Evolutionary conservation across 2,797 vertebrate species (phyloP).

Genomic region (Xenentodon cancila): DNA sequence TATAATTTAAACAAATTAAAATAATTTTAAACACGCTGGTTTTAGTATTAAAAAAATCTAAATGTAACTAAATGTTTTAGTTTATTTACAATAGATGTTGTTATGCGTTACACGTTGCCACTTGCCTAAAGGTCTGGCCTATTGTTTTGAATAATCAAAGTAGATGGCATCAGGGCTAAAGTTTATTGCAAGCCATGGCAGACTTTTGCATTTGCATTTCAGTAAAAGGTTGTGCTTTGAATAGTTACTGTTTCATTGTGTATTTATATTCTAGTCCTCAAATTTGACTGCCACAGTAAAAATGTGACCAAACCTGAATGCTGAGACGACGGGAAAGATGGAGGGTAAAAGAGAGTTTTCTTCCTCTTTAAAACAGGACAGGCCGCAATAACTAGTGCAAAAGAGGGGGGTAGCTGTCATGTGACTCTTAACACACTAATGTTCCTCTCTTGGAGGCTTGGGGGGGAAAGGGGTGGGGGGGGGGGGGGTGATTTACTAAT

Average conservation of each 20-base stretch:
- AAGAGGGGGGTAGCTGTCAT: conserved; percentile 68
- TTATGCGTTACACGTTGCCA: conserved; percentile 31
- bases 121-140: conserved; percentile 19
- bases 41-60: too few relatives aligned
- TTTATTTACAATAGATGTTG: conserved; percentile 46
- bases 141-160: conserved; percentile 81
- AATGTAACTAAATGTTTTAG: neutral
- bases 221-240: conserved; percentile 43
- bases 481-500: conserved; percentile 63
- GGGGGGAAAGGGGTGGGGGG: conserved; percentile 27
- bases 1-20: too few relatives aligned
- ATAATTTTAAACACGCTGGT: too few relatives aligned
- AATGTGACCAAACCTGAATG: conserved; percentile 72
- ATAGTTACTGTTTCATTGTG: conserved; percentile 39
- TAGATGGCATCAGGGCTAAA: conserved; percentile 34
- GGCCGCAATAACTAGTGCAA: conserved; percentile 51
- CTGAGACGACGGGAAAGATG: conserved; percentile 29
- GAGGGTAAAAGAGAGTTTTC: conserved; percentile 35
- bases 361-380: conserved; percentile 46
- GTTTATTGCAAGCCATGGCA: conserved; percentile 31
- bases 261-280: conserved; percentile 60
- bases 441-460: conserved; percentile 62
- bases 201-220: conserved; percentile 68
- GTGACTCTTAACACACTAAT: conserved; percentile 70
- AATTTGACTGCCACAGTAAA: conserved; percentile 53